Evolutionary conservation across 2,113 vertebrate genomes (phyloP).

Genomic region (Buteo buteo): DNA sequence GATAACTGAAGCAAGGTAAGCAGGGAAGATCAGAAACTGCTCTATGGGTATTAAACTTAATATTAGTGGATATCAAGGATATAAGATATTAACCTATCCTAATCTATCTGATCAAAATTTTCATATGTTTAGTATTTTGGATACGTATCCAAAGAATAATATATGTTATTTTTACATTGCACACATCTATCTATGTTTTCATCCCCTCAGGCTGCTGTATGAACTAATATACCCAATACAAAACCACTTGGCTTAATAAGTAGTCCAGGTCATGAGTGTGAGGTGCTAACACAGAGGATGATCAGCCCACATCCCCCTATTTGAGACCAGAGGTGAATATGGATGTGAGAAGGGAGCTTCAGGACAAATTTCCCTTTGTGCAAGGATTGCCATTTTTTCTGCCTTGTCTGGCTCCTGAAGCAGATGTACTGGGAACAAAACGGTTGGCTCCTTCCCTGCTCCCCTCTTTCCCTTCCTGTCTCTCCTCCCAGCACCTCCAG

Average conservation of each 20-base stretch:
- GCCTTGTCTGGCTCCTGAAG: background rate
- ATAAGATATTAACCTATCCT: background rate
- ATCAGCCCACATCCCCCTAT: background rate
- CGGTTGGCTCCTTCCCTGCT: background rate
- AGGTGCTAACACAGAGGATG: background rate
- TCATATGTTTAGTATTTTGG: background rate
- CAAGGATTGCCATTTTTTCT: background rate
- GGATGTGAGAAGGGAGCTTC: background rate
- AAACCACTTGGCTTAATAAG: background rate
- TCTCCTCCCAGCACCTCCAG: background rate
- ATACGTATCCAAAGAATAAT: background rate
- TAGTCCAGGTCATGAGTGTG: background rate
- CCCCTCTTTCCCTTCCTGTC: background rate
- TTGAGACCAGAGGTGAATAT: background rate
- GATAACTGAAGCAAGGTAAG: background rate
- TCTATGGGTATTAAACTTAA: background rate
- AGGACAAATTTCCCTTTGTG: background rate
- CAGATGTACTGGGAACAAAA: background rate
- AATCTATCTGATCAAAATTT: background rate
- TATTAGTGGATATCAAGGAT: background rate
- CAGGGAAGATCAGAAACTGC: background rate
- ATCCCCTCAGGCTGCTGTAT: background rate
- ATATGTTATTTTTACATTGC: background rate
- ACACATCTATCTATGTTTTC: background rate
- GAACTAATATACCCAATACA: background rate